Evolutionary conservation across 2,888 invertebrate species (phyloP).

Genomic region (Alloplasta piceator): DNA sequence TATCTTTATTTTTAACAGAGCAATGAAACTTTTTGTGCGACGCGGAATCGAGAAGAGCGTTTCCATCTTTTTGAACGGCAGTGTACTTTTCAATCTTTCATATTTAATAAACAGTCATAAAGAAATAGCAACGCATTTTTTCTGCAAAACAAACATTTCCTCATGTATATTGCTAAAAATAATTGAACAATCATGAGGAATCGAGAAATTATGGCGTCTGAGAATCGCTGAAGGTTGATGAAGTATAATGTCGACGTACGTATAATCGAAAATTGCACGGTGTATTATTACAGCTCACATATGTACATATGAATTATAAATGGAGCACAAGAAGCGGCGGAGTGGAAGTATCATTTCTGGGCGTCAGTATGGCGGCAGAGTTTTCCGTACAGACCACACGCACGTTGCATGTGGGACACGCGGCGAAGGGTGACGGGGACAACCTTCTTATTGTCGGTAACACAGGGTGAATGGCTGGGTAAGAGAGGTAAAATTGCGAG

Average conservation of each 20-base stretch:
- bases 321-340: neutral
- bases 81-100: too few species aligned
- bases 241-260: neutral
- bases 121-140: too few species aligned
- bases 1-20: too few species aligned
- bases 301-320: neutral
- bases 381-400: conserved; percentile 16
- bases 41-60: too few species aligned
- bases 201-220: conserved; percentile 8
- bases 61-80: too few species aligned
- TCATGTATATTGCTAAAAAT: neutral
- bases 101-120: too few species aligned
- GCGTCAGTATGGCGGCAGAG: conserved; percentile 8
- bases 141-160: too few species aligned
- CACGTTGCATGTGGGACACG: conserved; percentile 14
- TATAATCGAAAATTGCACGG: neutral
- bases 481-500: conserved; percentile 78
- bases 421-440: conserved; percentile 67
- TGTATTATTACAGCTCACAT: conserved; percentile 7
- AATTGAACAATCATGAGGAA: conserved; percentile 22
- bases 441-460: conserved; percentile 74
- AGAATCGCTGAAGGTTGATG: neutral
- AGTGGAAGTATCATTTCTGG: conserved; percentile 21
- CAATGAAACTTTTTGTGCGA: too few species aligned
- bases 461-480: conserved; percentile 69